These are phyloP conservation scores for Tupiocoris notatus DNA, from an alignment of 2,888 invertebrate species.

Conservation along the genomic window DNA sequence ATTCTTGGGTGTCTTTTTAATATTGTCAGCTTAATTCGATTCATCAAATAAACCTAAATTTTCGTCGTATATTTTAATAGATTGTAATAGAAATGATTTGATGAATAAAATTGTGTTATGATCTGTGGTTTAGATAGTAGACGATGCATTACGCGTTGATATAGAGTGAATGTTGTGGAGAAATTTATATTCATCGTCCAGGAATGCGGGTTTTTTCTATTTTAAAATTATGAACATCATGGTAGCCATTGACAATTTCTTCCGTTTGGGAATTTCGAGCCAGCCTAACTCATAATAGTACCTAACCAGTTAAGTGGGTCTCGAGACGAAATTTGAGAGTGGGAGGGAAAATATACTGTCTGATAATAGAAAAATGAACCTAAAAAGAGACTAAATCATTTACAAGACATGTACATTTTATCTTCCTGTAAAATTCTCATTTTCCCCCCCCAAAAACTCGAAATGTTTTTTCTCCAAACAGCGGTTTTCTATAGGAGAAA, in stretches of 20 bases:
- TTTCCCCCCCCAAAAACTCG: too few relatives aligned
- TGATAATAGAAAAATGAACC: too few relatives aligned
- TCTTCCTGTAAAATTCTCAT: too few relatives aligned
- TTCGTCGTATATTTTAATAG: not conserved
- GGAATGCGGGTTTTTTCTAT: not conserved
- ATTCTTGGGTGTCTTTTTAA: too few relatives aligned
- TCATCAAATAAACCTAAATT: not conserved
- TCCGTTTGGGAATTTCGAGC: not conserved
- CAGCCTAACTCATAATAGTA: not conserved
- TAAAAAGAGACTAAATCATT: too few relatives aligned
- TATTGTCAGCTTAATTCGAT: too few relatives aligned
- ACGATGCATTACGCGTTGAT: not conserved
- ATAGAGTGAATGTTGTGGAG: not conserved
- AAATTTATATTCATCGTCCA: not conserved
- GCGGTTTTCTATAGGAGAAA: too few relatives aligned
- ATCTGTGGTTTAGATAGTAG: not conserved
- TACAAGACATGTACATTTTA: too few relatives aligned
- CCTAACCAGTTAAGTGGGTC: not conserved
- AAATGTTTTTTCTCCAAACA: too few relatives aligned
- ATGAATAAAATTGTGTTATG: not conserved
- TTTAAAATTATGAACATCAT: constrained; percentile 1
- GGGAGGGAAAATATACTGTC: too few relatives aligned
- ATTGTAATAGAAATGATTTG: not conserved
- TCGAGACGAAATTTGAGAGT: not conserved
- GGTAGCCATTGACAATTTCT: not conserved